Conservation (phyloP, 2,888 invertebrate species). For the Hydraecia micacea region DNA sequence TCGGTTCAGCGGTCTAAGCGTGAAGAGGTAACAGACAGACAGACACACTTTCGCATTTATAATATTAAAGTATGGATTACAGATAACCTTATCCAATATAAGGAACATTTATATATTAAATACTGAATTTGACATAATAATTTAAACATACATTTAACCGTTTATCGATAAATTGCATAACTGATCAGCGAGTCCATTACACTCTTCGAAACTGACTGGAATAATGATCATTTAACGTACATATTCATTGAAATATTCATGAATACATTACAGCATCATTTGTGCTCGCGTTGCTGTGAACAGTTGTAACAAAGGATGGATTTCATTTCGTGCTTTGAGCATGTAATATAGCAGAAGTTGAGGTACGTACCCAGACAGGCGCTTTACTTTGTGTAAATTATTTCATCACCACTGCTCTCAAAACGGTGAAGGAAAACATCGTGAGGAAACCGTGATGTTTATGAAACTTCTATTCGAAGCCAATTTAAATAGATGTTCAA, state of each 20-base stretch:
- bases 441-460: no score
- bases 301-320: constrained; percentile 5
- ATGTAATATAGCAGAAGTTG: not conserved
- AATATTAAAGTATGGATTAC: no score
- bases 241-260: constrained; percentile 46
- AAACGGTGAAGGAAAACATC: no score
- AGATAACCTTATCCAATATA: not conserved
- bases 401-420: no score
- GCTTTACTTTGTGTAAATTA: no score
- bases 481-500: constrained; percentile 20
- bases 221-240: constrained; percentile 28
- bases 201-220: constrained; percentile 7
- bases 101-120: not conserved
- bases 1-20: no score
- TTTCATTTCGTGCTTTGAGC: not conserved
- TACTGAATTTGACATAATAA: not conserved
- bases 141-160: not conserved
- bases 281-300: not conserved
- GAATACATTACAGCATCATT: constrained; percentile 33
- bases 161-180: constrained; percentile 12
- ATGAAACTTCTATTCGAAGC: not conserved
- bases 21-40: no score
- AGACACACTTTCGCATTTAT: no score
- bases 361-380: not conserved
- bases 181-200: constrained; percentile 4